phyloP scores from a whole-genome alignment of 2,797 vertebrate species.

The Ispidina picta region DNA sequence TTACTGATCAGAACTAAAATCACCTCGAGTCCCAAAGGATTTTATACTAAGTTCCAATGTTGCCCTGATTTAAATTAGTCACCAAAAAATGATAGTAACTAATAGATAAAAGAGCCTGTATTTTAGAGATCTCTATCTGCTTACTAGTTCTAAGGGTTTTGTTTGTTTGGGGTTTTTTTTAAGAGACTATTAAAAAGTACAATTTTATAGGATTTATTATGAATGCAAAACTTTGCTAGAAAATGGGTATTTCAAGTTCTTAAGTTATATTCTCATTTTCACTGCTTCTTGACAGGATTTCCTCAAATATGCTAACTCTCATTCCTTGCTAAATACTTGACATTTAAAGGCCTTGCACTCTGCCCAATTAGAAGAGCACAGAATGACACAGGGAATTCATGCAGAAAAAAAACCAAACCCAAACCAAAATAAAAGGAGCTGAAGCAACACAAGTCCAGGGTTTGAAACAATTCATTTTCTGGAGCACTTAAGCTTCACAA shows the following conservation, averaged over 20 bases:
- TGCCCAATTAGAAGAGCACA: constrained; percentile 23
- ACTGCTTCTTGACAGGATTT: not conserved
- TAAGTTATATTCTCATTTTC: not conserved
- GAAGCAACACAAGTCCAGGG: not conserved
- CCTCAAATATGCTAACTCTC: constrained; percentile 5
- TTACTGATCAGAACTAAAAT: not conserved
- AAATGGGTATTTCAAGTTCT: not conserved
- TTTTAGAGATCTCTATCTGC: not conserved
- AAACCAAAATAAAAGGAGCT: not conserved
- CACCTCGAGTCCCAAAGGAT: not conserved
- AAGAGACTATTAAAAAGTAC: not conserved
- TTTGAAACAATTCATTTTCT: not conserved
- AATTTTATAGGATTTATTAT: not conserved
- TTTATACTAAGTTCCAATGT: not conserved
- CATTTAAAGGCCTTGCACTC: constrained; percentile 36
- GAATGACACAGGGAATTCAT: constrained; percentile 5
- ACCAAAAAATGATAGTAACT: not conserved
- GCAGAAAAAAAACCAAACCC: not conserved
- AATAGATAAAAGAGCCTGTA: not conserved
- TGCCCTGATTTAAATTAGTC: not conserved
- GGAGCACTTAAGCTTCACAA: not conserved
- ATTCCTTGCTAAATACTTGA: constrained; percentile 39
- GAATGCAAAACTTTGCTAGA: not conserved
- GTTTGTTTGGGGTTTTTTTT: not conserved
- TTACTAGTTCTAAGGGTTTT: not conserved